Percentiles rank a stretch among this genome's conserved stretches.
Evolutionary conservation across 2,888 invertebrate species (phyloP).

Genomic region (Thysanoteuthis rhombus): DNA sequence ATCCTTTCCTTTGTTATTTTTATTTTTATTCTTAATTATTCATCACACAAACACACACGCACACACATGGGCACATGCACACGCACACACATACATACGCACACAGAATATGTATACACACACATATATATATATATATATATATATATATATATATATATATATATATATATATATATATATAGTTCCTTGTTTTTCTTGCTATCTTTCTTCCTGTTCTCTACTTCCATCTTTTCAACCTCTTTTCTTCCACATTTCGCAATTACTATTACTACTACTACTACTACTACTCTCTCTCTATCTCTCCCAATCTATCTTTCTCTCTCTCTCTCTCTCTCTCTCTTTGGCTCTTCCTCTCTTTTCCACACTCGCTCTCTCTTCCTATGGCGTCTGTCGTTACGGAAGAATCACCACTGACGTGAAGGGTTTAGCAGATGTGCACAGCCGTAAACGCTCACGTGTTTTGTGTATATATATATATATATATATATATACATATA

Average conservation of each 20-base stretch:
- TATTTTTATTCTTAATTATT: too few species aligned
- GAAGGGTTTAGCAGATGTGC: background rate
- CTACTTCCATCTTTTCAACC: too few species aligned
- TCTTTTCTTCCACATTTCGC: background rate
- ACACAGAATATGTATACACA: too few species aligned
- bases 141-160: too few species aligned
- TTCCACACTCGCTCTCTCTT: background rate
- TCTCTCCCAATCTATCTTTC: background rate
- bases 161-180: too few species aligned
- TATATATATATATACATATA: background rate
- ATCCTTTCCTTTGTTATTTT: background rate
- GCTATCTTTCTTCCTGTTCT: too few species aligned
- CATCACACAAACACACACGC: too few species aligned
- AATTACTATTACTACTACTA: too few species aligned
- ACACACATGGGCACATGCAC: too few species aligned
- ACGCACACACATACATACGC: too few species aligned
- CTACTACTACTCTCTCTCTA: background rate
- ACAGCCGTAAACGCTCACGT: background rate
- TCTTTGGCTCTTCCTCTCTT: background rate
- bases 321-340: background rate
- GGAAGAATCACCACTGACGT: background rate
- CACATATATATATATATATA: too few species aligned
- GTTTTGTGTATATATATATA: background rate
- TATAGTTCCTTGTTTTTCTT: too few species aligned
- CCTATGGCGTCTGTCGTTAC: background rate